phyloP scores from a whole-genome alignment of 1,140 invertebrate species.

The Drosophila neocordata region DNA sequence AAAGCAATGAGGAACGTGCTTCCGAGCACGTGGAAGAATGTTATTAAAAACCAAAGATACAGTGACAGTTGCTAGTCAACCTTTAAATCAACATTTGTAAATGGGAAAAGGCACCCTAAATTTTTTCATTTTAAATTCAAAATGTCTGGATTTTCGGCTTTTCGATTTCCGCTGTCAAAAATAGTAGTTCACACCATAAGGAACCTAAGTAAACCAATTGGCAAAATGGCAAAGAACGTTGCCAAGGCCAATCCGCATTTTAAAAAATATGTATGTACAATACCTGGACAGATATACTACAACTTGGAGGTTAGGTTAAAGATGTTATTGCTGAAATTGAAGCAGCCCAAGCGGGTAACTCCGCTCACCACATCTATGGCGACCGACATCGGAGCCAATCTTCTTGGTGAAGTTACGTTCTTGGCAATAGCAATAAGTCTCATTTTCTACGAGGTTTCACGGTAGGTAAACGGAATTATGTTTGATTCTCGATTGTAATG shows the following conservation, averaged over 20 bases:
- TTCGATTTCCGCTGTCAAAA: slow-evolving; percentile 50
- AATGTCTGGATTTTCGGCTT: slow-evolving; percentile 39
- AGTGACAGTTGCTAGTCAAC: background rate
- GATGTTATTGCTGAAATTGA: slow-evolving; percentile 42
- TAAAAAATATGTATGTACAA: slow-evolving; percentile 27
- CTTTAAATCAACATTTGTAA: background rate
- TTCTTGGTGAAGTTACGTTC: slow-evolving; percentile 50
- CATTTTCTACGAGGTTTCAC: slow-evolving; percentile 33
- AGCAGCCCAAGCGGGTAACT: slow-evolving; percentile 44
- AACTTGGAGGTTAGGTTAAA: slow-evolving; percentile 45
- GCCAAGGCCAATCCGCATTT: slow-evolving; percentile 33
- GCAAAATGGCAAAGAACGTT: slow-evolving; percentile 10
- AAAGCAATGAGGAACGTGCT: background rate
- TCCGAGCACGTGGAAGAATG: too few relatives aligned
- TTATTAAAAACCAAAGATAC: background rate
- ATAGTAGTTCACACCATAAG: slow-evolving; percentile 38
- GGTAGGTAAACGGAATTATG: slow-evolving; percentile 8
- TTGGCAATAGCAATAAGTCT: slow-evolving; percentile 25
- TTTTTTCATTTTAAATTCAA: background rate
- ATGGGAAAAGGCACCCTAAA: background rate
- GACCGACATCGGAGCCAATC: slow-evolving; percentile 33
- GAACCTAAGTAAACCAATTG: slow-evolving; percentile 33
- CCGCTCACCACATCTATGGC: slow-evolving; percentile 28
- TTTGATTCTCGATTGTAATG: background rate
- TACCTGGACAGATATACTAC: slow-evolving; percentile 47